Evolutionary conservation across 2,797 vertebrate species (phyloP).

Genomic region (Falco peregrinus): DNA sequence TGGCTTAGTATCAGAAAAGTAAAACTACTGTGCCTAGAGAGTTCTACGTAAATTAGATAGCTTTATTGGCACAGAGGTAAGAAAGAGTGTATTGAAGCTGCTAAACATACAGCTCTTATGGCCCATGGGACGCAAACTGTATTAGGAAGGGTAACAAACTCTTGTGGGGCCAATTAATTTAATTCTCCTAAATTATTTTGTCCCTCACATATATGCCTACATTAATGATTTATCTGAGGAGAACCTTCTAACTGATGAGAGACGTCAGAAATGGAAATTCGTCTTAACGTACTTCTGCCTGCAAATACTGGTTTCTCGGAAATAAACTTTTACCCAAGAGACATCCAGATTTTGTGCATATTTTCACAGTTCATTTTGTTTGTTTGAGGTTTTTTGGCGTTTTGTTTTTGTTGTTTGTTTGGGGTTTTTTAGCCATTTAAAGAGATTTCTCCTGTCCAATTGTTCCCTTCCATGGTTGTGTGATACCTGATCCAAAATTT

Average conservation of each 20-base stretch:
- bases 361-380: not conserved
- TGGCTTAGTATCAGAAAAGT: not conserved
- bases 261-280: not conserved
- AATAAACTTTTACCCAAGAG: not conserved
- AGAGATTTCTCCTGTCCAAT: not conserved
- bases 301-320: not conserved
- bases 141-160: slow-evolving; percentile 1
- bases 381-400: too few species aligned
- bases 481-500: not conserved
- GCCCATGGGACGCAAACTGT: not conserved
- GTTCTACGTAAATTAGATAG: not conserved
- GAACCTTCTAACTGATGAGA: not conserved
- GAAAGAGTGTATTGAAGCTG: not conserved
- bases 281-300: not conserved
- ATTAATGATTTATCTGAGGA: not conserved
- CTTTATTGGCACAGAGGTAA: not conserved
- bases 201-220: not conserved
- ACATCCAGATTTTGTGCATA: not conserved
- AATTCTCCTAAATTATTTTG: not conserved
- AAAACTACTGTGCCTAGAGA: not conserved
- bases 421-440: not conserved
- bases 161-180: not conserved
- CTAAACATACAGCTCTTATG: not conserved
- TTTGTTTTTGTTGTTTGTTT: too few species aligned
- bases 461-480: not conserved